phyloP scores from a whole-genome alignment of 2,113 vertebrate genomes.

The Chaenocephalus aceratus region DNA sequence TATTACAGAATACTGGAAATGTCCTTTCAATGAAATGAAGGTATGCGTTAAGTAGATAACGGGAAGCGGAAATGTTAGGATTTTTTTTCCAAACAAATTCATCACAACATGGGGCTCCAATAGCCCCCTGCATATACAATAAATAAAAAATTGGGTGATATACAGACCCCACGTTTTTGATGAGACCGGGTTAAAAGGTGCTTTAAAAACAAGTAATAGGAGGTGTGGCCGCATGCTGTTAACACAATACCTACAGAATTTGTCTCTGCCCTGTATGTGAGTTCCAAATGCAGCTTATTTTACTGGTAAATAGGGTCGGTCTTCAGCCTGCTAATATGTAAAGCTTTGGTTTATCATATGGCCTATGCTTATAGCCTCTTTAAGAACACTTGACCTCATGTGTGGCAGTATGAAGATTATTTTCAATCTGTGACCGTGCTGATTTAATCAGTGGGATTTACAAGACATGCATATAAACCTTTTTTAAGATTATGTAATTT shows the following conservation, averaged over 20 bases:
- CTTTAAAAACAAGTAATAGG: not conserved
- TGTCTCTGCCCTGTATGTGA: not conserved
- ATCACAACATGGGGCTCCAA: not conserved
- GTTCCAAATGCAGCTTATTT: slow-evolving; percentile 3
- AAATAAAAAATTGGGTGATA: not conserved
- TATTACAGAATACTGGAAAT: too few species aligned
- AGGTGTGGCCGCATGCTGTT: not conserved
- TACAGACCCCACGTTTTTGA: not conserved
- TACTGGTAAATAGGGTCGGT: not conserved
- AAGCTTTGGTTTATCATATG: slow-evolving; percentile 33
- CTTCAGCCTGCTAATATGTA: slow-evolving; percentile 33
- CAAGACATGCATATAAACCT: not conserved
- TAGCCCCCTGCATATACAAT: not conserved
- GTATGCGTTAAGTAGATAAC: not conserved
- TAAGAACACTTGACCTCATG: slow-evolving; percentile 40
- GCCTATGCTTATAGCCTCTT: slow-evolving; percentile 22
- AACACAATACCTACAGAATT: not conserved
- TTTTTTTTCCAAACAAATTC: not conserved
- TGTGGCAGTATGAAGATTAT: slow-evolving; percentile 44
- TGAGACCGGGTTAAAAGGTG: not conserved
- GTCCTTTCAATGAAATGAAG: too few species aligned
- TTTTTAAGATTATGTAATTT: slow-evolving; percentile 7
- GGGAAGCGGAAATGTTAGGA: not conserved
- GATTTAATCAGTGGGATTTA: slow-evolving; percentile 37
- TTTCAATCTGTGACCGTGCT: slow-evolving; percentile 45